Conservation (phyloP, 2,113 vertebrate species). For the Arvicanthis niloticus region DNA sequence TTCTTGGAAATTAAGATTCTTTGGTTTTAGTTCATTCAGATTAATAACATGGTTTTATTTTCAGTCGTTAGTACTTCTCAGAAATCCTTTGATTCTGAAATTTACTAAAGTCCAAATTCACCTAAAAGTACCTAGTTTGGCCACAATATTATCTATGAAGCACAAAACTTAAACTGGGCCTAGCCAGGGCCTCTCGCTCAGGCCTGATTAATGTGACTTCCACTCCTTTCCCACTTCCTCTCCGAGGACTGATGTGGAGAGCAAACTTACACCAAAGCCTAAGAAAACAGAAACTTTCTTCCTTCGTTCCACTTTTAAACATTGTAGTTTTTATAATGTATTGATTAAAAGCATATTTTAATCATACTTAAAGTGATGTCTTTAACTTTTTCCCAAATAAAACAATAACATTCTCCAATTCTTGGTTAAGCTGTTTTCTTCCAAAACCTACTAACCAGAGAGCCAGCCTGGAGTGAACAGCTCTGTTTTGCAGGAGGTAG, state of each 20-base stretch:
- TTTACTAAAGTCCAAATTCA: slow-evolving; percentile 57
- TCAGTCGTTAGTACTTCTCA: slow-evolving; percentile 53
- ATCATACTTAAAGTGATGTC: slow-evolving; percentile 69
- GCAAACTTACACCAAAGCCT: slow-evolving; percentile 56
- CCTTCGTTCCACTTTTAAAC: slow-evolving; percentile 70
- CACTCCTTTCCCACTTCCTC: slow-evolving; percentile 68
- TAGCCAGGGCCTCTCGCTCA: slow-evolving; percentile 40
- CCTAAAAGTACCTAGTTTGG: slow-evolving; percentile 57
- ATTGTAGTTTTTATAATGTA: slow-evolving; percentile 72
- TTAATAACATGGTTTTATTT: slow-evolving; percentile 48
- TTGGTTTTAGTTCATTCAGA: slow-evolving; percentile 49
- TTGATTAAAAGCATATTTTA: slow-evolving; percentile 78
- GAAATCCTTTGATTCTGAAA: slow-evolving; percentile 66
- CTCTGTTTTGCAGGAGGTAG: slow-evolving; percentile 23
- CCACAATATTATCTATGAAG: slow-evolving; percentile 60
- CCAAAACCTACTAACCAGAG: slow-evolving; percentile 68
- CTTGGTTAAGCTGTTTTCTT: slow-evolving; percentile 54
- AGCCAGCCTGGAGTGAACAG: slow-evolving; percentile 50
- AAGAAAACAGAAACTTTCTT: slow-evolving; percentile 73
- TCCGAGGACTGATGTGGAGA: slow-evolving; percentile 72
- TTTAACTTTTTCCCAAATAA: slow-evolving; percentile 73
- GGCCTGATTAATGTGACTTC: slow-evolving; percentile 71
- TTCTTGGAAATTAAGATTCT: slow-evolving; percentile 29
- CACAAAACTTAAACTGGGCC: slow-evolving; percentile 57
- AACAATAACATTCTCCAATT: slow-evolving; percentile 66